Evolutionary conservation across 2,888 invertebrate species (phyloP).

Genomic region (Theodoxus fluviatilis): DNA sequence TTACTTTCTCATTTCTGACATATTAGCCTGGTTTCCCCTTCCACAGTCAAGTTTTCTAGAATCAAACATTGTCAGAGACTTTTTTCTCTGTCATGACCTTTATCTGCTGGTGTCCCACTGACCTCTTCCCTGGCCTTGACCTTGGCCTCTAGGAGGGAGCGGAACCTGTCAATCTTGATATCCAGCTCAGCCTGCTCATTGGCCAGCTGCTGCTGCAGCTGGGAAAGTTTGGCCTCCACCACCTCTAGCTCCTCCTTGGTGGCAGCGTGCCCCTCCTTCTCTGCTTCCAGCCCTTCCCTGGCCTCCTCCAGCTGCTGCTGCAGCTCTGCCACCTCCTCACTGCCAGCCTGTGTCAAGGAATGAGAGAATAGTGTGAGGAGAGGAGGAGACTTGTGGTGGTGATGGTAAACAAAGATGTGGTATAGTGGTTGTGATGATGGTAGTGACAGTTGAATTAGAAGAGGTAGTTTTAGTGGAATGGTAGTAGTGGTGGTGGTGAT

Average conservation of each 20-base stretch:
- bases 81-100: too few species aligned
- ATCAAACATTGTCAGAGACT: too few species aligned
- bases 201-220: conserved; percentile 34
- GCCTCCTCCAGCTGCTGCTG: conserved; percentile 44
- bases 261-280: conserved; percentile 42
- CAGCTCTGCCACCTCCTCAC: conserved; percentile 20
- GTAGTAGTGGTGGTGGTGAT: neutral
- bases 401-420: too few species aligned
- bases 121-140: conserved; percentile 48
- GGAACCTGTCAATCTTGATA: conserved; percentile 40
- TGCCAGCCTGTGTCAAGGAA: too few species aligned
- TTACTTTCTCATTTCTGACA: too few species aligned
- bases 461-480: neutral
- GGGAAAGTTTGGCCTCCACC: conserved; percentile 43
- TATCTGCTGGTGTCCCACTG: too few species aligned
- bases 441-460: neutral
- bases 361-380: neutral
- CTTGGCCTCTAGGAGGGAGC: conserved; percentile 41
- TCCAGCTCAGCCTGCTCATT: conserved; percentile 42
- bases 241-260: conserved; percentile 39
- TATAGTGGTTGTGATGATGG: neutral
- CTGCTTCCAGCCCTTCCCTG: conserved; percentile 40
- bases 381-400: neutral
- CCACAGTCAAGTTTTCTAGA: too few species aligned
- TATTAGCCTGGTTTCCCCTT: too few species aligned